Percentiles rank a stretch among this genome's conserved stretches.
Evolutionary conservation across 2,888 invertebrate genomes (phyloP).

Genomic region (Agrotis ipsilon): DNA sequence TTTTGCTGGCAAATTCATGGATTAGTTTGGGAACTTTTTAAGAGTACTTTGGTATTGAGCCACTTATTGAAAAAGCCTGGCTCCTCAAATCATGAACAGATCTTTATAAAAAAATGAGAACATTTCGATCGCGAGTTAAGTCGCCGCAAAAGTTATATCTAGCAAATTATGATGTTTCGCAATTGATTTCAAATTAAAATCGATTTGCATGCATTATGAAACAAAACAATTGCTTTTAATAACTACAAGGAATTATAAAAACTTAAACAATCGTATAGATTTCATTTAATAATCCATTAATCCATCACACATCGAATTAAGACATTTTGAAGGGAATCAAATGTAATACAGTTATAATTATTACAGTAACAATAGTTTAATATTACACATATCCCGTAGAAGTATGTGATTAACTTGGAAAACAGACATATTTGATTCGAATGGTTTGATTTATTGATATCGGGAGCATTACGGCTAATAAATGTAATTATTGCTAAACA

Average conservation of each 20-base stretch:
- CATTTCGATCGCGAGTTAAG: too few relatives aligned
- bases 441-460: slow-evolving; percentile 40
- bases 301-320: slow-evolving; percentile 28
- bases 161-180: slow-evolving; percentile 3
- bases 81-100: too few relatives aligned
- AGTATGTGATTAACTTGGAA: slow-evolving; percentile 19
- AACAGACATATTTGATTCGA: slow-evolving; percentile 29
- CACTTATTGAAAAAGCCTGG: too few relatives aligned
- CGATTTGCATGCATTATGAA: slow-evolving; percentile 22
- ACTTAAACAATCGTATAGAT: slow-evolving; percentile 26
- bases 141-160: background rate
- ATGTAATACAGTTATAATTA: slow-evolving; percentile 47
- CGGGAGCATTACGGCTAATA: slow-evolving; percentile 25
- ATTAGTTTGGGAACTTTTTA: too few relatives aligned
- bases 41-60: too few relatives aligned
- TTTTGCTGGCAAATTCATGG: too few relatives aligned
- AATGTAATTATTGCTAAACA: slow-evolving; percentile 33
- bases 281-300: slow-evolving; percentile 50
- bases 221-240: slow-evolving; percentile 16
- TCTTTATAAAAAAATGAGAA: too few relatives aligned
- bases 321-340: slow-evolving; percentile 30
- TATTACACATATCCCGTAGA: slow-evolving; percentile 51
- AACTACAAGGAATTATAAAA: slow-evolving; percentile 26
- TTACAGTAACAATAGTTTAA: slow-evolving; percentile 49
- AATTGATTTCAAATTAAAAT: slow-evolving; percentile 10